Conservation (phyloP, 2,888 invertebrate genomes). For the Leptopilina myrica region DNA sequence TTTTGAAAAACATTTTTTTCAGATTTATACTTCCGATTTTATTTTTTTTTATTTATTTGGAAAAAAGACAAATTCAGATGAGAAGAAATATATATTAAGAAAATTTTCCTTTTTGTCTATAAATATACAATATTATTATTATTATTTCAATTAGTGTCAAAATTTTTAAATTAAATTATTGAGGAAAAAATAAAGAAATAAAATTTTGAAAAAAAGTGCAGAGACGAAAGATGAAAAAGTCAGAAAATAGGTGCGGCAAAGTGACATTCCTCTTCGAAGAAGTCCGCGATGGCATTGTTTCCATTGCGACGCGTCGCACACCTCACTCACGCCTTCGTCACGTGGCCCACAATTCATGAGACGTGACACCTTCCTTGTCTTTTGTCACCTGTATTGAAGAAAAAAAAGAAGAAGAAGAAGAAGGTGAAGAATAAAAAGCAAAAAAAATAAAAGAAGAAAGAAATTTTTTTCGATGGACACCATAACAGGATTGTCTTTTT, state of each 20-base stretch:
- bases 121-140: no score
- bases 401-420: slow-evolving; percentile 9
- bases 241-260: slow-evolving; percentile 74
- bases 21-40: no score
- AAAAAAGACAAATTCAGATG: no score
- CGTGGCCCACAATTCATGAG: slow-evolving; percentile 75
- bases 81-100: no score
- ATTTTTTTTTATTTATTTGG: no score
- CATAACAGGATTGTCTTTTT: neutral
- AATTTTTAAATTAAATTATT: neutral
- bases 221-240: slow-evolving; percentile 52
- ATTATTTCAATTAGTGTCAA: no score
- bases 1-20: no score
- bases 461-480: slow-evolving; percentile 10
- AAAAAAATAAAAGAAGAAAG: neutral
- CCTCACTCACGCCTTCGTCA: slow-evolving; percentile 76
- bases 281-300: slow-evolving; percentile 75
- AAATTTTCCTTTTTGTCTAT: no score
- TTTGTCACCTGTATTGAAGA: slow-evolving; percentile 41
- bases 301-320: slow-evolving; percentile 73
- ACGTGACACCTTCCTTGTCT: slow-evolving; percentile 71
- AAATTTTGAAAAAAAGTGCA: no score
- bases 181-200: no score
- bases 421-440: no score
- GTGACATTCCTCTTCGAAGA: slow-evolving; percentile 75